Evolutionary conservation across 2,888 invertebrate genomes (phyloP).

Genomic region (Arctia plantaginis): DNA sequence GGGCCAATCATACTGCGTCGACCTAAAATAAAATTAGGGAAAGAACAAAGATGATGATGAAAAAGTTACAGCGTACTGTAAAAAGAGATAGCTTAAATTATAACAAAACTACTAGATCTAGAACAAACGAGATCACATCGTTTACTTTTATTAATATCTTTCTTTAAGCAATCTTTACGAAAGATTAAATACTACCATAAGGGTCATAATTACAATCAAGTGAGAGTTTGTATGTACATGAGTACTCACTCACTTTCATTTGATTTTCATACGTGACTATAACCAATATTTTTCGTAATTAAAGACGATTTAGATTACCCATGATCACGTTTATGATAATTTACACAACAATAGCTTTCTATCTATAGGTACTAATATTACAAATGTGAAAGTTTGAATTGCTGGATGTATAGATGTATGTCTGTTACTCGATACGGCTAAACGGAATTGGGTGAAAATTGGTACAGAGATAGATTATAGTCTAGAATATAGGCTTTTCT

Average conservation of each 20-base stretch:
- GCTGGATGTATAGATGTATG: not conserved
- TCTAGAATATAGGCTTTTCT: not conserved
- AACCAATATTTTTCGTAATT: not conserved
- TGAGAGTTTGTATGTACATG: not conserved
- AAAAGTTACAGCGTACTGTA: not conserved
- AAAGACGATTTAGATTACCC: not conserved
- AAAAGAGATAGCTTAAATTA: not conserved
- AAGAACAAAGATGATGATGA: not conserved
- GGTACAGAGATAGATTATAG: no score
- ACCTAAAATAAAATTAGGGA: no score
- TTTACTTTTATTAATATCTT: not conserved
- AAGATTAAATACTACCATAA: not conserved
- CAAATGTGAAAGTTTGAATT: not conserved
- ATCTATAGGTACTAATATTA: not conserved
- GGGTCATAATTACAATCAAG: not conserved
- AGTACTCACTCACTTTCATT: not conserved
- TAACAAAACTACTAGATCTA: not conserved
- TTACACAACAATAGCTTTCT: not conserved
- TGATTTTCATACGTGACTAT: not conserved
- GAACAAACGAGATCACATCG: not conserved
- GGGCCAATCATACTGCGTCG: no score
- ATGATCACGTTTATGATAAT: not conserved
- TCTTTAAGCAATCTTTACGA: not conserved
- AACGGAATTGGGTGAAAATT: not conserved
- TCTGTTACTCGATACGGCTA: not conserved